phyloP scores from a whole-genome alignment of 2,888 invertebrate species.

The Erebia palarica region DNA sequence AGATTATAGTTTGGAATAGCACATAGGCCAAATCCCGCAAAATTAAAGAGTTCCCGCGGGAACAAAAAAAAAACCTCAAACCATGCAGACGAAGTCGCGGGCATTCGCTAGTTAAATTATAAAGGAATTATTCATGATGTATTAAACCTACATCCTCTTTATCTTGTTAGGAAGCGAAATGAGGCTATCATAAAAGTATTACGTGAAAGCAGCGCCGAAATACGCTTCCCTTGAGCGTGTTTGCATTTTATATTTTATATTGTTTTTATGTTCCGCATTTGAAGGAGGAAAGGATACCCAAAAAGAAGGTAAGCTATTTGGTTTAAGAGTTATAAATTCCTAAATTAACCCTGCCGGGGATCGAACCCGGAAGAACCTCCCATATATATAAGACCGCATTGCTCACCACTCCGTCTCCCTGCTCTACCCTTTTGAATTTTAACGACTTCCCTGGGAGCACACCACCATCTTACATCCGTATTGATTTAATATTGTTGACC shows the following conservation, averaged over 20 bases:
- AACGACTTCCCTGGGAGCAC: too few species aligned
- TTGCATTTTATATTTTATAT: not conserved
- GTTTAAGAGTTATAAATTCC: not conserved
- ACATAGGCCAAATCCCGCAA: too few species aligned
- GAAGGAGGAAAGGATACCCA: not conserved
- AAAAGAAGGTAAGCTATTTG: not conserved
- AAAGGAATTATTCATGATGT: not conserved
- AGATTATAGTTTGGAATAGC: too few species aligned
- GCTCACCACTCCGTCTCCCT: too few species aligned
- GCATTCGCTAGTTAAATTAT: not conserved
- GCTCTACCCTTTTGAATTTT: too few species aligned
- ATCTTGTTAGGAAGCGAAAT: not conserved
- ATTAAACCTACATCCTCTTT: not conserved
- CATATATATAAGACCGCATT: too few species aligned
- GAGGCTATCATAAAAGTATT: not conserved
- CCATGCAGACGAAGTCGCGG: too few species aligned
- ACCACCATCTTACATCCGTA: too few species aligned
- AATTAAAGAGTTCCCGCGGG: too few species aligned
- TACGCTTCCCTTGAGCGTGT: not conserved
- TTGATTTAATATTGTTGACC: too few species aligned
- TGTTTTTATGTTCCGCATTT: not conserved
- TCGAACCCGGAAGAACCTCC: too few species aligned
- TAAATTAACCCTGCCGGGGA: not conserved
- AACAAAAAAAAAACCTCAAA: too few species aligned
- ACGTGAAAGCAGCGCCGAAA: not conserved